Base-by-base conservation (phyloP, 2,113 vertebrate genomes). In the Dicentrarchus labrax region DNA sequence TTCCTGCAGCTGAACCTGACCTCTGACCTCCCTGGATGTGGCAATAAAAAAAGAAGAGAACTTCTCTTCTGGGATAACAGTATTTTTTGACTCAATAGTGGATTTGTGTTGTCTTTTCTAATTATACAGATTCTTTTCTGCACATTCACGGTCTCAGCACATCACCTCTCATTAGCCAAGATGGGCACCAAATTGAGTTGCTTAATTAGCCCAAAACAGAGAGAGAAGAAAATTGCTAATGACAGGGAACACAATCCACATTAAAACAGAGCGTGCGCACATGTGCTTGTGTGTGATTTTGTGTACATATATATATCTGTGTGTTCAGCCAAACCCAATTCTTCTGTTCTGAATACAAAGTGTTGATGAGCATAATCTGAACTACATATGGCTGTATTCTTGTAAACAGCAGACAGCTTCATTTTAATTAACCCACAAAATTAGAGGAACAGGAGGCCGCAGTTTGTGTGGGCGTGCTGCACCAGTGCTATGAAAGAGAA, bases 381-480 rank as follows among this genome's bases (percentile, higher is more conserved):
- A 70, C 78, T 92, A 81, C 95, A 96, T 93, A 95, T 94, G 94
- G 94, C 88, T 39, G 41, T 57, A 75, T 90, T 91, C 93, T 91
- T 91, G 91, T 95, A 74, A 88, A 90, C 94, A 89, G 86, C 92
- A 89, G 90, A 89, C 90, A 87, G 91, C 93, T 91, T 93, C 91
- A 83, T 94, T 94, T 93, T 95, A 94, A 95, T 96, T 95, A 89
- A 94, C 94, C 92, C 91, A 72, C 88, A 90, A 89, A 84, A 95
- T 94, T 91, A 94, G 89, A 72, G 45, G 76, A 93, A 91, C 90
- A 91, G 91, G 90, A 91, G 92, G 91, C 86, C 78, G 87, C 86
- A 78, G 83, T 78, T 89, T 93, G 92, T 93, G 95, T 91, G 94
- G 87, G 85, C 39, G 67, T 88, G 67, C 73, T 57, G 50, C 67